Evolutionary conservation across 2,797 vertebrate genomes (phyloP), one percentile per base, ranked within the genome.

Genomic region (Picus viridis): DNA sequence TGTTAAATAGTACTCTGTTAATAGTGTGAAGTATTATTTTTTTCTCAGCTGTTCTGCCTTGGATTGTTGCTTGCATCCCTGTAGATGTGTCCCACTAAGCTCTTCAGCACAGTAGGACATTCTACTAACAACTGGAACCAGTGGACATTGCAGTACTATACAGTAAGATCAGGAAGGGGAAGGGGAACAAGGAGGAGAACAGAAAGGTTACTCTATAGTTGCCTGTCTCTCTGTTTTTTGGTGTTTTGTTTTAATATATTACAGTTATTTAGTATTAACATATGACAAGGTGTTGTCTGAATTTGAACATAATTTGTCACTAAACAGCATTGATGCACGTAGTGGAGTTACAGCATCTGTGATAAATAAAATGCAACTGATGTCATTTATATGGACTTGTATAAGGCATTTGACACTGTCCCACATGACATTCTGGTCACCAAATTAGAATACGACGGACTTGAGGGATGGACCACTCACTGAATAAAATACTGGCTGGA

Each of bases 251-350:
- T 93, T 7, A 2, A 95, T 96, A 93, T 95, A 97, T 97, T 96
- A 88, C 61, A 94, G 88, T 96, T 97, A 97, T 93, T 97, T 97
- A 90, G 94, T 95, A 96, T 97, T 97, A 97, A 93, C 39, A 49
- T 95, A 91, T 94, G 95, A 96, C 95, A 96, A 90, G 75, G 91
- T 97, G 94, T 96, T 71, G 5, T 72, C 89, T 97, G 88, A 97
- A 97, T 95, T 98, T 95, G 96, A 97, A 92, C 88, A 94, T 95
- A 89, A 97, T 98, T 97, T 97, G 76, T 98, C 95, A 97, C 86
- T 95, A 94, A 96, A 93, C 76, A 86, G 74, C 70, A 91, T 94
- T 97, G 96, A 95, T 77, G 77, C 83, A 36, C 92, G 13, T 24
- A 4, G 13, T 51, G 23, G 49, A 51, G 23, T 51, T 51, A 24